phyloP scores from a whole-genome alignment of 2,113 vertebrate species.

The Eptesicus fuscus region DNA sequence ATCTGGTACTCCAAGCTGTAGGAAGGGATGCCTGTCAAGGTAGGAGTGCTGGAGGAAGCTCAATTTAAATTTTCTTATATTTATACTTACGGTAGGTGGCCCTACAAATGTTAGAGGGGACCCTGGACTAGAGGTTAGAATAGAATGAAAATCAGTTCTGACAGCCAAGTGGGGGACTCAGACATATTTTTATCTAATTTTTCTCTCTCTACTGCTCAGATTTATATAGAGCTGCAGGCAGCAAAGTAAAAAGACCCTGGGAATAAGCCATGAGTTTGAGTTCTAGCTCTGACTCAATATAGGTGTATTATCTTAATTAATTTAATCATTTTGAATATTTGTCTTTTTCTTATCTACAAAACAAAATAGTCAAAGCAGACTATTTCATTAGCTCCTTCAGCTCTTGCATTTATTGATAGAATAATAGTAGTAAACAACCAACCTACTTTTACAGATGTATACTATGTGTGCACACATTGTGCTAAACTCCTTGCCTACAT shows the following conservation, averaged over 20 bases:
- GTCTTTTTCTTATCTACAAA: constrained; percentile 21
- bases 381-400: not conserved
- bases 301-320: not conserved
- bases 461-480: not conserved
- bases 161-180: not conserved
- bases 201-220: not conserved
- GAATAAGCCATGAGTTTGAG: not conserved
- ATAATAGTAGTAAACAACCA: not conserved
- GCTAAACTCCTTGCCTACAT: not conserved
- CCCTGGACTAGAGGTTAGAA: not conserved
- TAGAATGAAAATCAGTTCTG: not conserved
- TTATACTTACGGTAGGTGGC: not conserved
- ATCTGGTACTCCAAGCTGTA: not conserved
- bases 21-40: not conserved
- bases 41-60: not conserved
- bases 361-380: not conserved
- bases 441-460: not conserved
- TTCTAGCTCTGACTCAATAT: not conserved
- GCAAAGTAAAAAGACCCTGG: not conserved
- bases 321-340: not conserved
- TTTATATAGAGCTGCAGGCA: not conserved
- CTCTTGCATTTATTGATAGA: not conserved
- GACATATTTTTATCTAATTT: not conserved
- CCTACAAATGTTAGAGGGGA: not conserved
- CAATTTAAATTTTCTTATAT: not conserved